Conservation (phyloP, 2,888 invertebrate genomes). For the Pocota personata region DNA sequence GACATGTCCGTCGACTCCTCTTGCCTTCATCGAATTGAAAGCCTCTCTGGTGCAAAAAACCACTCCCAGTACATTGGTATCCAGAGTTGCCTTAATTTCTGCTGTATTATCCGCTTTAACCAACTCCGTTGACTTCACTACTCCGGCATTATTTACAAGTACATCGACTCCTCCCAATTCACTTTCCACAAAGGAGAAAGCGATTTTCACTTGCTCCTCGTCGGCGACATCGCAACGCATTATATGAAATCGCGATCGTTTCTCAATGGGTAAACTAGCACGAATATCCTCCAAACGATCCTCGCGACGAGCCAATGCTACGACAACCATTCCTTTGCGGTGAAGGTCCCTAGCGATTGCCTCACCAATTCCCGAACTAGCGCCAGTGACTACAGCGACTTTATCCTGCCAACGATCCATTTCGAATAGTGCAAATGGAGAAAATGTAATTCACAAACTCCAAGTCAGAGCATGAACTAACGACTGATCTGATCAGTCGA, state of each 20-base stretch:
- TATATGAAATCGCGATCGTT: slow-evolving; percentile 78
- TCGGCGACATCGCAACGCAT: slow-evolving; percentile 84
- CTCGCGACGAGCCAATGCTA: slow-evolving; percentile 53
- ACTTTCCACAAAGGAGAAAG: slow-evolving; percentile 83
- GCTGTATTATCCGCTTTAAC: slow-evolving; percentile 74
- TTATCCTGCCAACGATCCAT: slow-evolving; percentile 68
- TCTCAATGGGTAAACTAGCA: slow-evolving; percentile 42
- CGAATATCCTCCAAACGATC: slow-evolving; percentile 57
- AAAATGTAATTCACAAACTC: background rate
- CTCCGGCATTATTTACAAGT: slow-evolving; percentile 85
- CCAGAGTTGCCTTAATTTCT: slow-evolving; percentile 79
- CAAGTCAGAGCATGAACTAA: background rate
- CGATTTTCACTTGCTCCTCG: slow-evolving; percentile 84
- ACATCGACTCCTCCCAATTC: slow-evolving; percentile 85
- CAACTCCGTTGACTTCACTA: slow-evolving; percentile 50
- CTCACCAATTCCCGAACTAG: slow-evolving; percentile 69
- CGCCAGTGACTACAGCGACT: slow-evolving; percentile 65
- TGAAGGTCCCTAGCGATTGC: slow-evolving; percentile 57
- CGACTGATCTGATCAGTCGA: slow-evolving; percentile 14
- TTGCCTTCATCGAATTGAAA: slow-evolving; percentile 82
- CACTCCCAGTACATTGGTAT: slow-evolving; percentile 83
- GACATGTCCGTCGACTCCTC: slow-evolving; percentile 83
- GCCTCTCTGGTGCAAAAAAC: slow-evolving; percentile 83
- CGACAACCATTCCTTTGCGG: slow-evolving; percentile 55
- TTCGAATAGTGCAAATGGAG: slow-evolving; percentile 3